Percentiles rank a stretch among this genome's conserved stretches.
Evolutionary conservation across 2,888 invertebrate genomes (phyloP).

Genomic region (Oeneis ivallda): DNA sequence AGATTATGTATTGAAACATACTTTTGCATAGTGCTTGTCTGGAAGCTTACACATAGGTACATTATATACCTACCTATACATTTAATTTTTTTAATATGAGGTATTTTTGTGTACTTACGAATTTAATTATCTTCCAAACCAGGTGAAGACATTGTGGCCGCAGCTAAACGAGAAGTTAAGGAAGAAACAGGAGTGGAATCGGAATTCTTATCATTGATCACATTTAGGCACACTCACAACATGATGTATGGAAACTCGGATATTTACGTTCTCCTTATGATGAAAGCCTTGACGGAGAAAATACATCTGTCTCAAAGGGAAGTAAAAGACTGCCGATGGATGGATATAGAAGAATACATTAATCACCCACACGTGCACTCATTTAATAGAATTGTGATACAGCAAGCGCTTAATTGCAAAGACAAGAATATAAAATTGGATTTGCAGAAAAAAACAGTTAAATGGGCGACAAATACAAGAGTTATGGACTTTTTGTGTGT

Average conservation of each 20-base stretch:
- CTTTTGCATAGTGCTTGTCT: too few species aligned
- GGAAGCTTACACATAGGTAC: too few species aligned
- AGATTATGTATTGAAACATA: neutral
- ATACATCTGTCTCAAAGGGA: constrained; percentile 88
- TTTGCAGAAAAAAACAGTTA: constrained; percentile 75
- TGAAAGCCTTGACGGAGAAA: constrained; percentile 84
- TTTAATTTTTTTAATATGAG: too few species aligned
- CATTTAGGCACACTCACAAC: constrained; percentile 89
- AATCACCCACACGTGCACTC: constrained; percentile 87
- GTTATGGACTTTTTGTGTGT: constrained; percentile 63
- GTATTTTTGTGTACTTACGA: too few species aligned
- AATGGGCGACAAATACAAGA: constrained; percentile 59
- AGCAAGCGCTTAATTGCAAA: constrained; percentile 84
- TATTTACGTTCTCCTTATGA: constrained; percentile 89
- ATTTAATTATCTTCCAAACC: neutral
- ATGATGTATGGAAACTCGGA: constrained; percentile 92
- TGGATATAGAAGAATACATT: constrained; percentile 87
- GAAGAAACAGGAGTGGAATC: constrained; percentile 94
- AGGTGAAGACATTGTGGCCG: constrained; percentile 91
- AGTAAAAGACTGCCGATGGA: constrained; percentile 90
- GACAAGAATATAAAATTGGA: constrained; percentile 82
- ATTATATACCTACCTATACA: too few species aligned
- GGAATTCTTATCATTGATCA: constrained; percentile 87
- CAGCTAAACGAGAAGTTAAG: constrained; percentile 91
- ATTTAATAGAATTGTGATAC: constrained; percentile 85